A percentile compares a stretch with the other conserved stretches of the same genome.
Conservation (phyloP, 1,140 invertebrate genomes). For the Apolygus lucorum region DNA sequence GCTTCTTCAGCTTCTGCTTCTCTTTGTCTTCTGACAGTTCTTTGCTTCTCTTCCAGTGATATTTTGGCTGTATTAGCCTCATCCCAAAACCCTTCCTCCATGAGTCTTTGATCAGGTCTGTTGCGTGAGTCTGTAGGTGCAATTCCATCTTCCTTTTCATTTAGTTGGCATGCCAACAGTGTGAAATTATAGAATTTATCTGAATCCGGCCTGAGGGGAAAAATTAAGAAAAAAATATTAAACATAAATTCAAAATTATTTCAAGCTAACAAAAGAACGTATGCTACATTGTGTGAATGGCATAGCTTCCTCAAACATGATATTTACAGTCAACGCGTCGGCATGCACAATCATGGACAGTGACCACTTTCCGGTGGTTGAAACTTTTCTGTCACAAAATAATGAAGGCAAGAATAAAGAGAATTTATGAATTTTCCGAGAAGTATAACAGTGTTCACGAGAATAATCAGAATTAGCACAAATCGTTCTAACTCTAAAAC, state of each 20-base stretch:
- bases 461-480: no score
- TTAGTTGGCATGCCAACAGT: conserved; percentile 87
- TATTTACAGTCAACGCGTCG: no score
- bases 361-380: no score
- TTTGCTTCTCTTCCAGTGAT: conserved; percentile 91
- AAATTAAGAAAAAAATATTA: not conserved
- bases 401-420: no score
- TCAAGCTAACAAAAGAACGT: not conserved
- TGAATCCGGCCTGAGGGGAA: conserved; percentile 49
- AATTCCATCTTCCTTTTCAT: conserved; percentile 84
- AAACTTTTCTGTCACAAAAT: no score
- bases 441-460: no score
- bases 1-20: conserved; percentile 73
- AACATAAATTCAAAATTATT: conserved; percentile 9
- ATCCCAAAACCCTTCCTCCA: conserved; percentile 95
- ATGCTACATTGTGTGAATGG: not conserved
- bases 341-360: no score
- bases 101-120: conserved; percentile 91
- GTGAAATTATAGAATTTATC: conserved; percentile 92
- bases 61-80: conserved; percentile 89
- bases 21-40: conserved; percentile 55
- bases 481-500: no score
- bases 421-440: no score
- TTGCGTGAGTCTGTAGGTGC: conserved; percentile 92
- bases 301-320: no score